Base-by-base conservation (phyloP, 1,140 invertebrate species). In the Laupala kohalensis region DNA sequence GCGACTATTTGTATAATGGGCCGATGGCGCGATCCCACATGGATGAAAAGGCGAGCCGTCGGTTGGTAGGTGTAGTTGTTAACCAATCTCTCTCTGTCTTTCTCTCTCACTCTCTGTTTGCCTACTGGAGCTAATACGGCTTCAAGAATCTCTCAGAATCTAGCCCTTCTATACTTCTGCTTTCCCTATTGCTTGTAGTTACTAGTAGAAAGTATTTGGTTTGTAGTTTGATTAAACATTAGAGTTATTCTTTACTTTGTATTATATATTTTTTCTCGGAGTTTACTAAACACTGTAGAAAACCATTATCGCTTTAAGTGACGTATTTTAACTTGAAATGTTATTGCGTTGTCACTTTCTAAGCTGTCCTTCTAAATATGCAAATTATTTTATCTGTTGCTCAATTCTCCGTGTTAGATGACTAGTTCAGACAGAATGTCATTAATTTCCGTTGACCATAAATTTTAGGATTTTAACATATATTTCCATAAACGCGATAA, bases 1-100 rank as follows among this genome's bases (percentile, higher is more conserved):
- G 29, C 71, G 67, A 37, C 71, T 72, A 72, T 68, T 64, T 64
- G 65, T 72, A 37, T 72, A 72, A 53, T 67, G 63, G 25, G 71
- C 37, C 37, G 37, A 67, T 72, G 26, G 24, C 65, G 53, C 71
- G 71, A 25, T 29, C 28, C 65, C 29, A 64, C 24, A 25, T 72
- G 71, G 71, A 72, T 64, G 71, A 72, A 67, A 72, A 72, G 26
- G 28, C 71, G 24, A 53, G 27, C 30, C 66, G 71, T 25, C 71
- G 71, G 28, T 69, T 72, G 71, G 71, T 72, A 72, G 71, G 71
- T 72, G 65, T 37, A 25, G 12, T 53, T 53, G 37, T 53, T 13
- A 27, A 64, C 69, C 12, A n/a, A 19, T n/a, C 29, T 25, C 69
- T 62, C n/a, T 64, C n/a, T 29, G 9, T 53, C 37, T 53, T 19